Evolutionary conservation across 2,888 invertebrate genomes (phyloP).

Genomic region (Amiota mariae): DNA sequence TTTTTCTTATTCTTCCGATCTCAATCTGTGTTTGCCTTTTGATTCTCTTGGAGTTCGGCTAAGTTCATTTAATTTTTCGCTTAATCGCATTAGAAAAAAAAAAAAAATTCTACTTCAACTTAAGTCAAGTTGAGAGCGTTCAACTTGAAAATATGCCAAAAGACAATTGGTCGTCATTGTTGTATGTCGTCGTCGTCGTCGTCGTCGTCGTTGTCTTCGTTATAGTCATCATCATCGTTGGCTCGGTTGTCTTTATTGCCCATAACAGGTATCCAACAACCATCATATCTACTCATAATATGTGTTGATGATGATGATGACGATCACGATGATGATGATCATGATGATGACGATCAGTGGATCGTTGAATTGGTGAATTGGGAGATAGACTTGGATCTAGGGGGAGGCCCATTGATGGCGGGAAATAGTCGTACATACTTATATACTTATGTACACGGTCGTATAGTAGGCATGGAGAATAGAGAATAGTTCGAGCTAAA

Average conservation of each 20-base stretch:
- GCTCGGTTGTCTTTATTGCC: background rate
- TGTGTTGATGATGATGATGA: no score
- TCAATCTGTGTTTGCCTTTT: no score
- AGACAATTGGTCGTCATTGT: slow-evolving; percentile 60
- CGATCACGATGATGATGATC: background rate
- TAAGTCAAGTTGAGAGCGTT: slow-evolving; percentile 61
- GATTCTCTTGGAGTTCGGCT: no score
- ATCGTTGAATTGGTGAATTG: no score
- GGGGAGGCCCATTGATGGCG: no score
- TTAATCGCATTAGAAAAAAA: background rate
- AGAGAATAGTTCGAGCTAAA: background rate
- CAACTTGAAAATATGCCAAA: slow-evolving; percentile 66
- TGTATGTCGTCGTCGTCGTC: background rate
- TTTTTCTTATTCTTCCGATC: no score
- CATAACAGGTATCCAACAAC: background rate
- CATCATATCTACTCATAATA: background rate
- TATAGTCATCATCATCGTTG: background rate
- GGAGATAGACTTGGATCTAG: no score
- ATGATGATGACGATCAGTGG: no score
- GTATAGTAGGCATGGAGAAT: no score
- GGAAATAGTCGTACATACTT: no score
- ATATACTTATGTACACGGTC: no score
- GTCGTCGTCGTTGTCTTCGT: no score
- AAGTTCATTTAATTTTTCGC: background rate
- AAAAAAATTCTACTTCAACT: slow-evolving; percentile 64